A percentile compares a stretch with the other conserved stretches of the same genome.
These are phyloP conservation scores for Sepiola atlantica DNA, from an alignment of 2,888 invertebrate genomes.

Conservation along the genomic window DNA sequence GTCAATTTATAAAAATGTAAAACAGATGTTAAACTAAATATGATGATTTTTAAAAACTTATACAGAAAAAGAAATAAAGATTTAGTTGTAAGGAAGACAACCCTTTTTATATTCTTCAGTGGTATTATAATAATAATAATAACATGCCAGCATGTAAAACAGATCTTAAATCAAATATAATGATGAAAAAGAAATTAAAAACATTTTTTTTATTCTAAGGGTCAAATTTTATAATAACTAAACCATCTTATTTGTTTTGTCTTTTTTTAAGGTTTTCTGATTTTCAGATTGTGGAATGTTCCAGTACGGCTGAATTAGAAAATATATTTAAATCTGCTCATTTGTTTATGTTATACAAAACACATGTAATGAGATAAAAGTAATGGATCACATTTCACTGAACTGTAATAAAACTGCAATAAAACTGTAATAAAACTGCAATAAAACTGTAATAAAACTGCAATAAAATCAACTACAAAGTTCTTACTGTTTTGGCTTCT, in stretches of 20 bases:
- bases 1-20: too few species aligned
- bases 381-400: not conserved
- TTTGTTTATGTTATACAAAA: not conserved
- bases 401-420: not conserved
- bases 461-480: not conserved
- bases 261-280: not conserved
- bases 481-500: not conserved
- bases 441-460: too few species aligned
- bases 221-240: not conserved
- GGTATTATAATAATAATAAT: too few species aligned
- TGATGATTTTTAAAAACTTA: too few species aligned
- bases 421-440: too few species aligned
- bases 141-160: too few species aligned
- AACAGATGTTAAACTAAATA: too few species aligned
- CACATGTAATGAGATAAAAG: not conserved
- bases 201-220: not conserved
- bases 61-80: too few species aligned
- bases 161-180: too few species aligned
- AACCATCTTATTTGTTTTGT: not conserved
- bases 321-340: not conserved
- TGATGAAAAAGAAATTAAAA: not conserved
- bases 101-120: too few species aligned
- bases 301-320: not conserved
- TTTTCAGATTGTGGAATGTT: slow-evolving; percentile 37
- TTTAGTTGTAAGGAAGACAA: too few species aligned